A percentile compares a stretch with the other conserved stretches of the same genome.
phyloP scores from a whole-genome alignment of 2,113 vertebrate species.

The Lates calcarifer region DNA sequence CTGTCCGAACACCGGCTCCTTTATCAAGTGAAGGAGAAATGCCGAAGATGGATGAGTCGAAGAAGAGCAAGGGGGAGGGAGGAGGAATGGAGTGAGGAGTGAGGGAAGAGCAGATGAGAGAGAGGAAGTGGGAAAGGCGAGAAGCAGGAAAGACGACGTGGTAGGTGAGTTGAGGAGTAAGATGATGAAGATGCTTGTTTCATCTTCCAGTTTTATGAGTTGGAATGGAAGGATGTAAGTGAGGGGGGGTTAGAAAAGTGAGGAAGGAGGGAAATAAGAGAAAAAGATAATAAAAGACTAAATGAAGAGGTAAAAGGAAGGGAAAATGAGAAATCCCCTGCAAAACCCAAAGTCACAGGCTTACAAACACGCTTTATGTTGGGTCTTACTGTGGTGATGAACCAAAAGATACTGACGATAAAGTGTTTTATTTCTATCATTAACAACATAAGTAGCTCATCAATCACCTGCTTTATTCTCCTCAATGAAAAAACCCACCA shows the following conservation, averaged over 20 bases:
- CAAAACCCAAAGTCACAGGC: neutral
- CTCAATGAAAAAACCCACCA: neutral
- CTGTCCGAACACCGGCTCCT: conserved; percentile 51
- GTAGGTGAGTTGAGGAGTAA: neutral
- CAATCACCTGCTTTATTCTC: neutral
- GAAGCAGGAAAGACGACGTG: neutral
- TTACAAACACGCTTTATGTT: too few species aligned
- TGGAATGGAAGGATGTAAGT: neutral
- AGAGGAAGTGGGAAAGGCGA: neutral
- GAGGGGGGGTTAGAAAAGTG: neutral
- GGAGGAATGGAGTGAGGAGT: conserved; percentile 18
- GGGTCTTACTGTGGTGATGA: too few species aligned
- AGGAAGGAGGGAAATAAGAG: neutral
- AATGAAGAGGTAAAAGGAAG: too few species aligned
- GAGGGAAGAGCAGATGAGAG: neutral
- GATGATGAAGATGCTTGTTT: conserved; percentile 22
- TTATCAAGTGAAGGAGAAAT: conserved; percentile 59
- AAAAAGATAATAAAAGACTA: neutral
- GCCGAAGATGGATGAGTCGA: conserved; percentile 26
- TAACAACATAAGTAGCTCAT: neutral
- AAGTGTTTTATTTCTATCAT: neutral
- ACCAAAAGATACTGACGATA: neutral
- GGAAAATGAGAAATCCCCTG: neutral
- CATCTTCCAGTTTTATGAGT: neutral
- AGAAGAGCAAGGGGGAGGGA: conserved; percentile 2